phyloP scores from a whole-genome alignment of 2,888 invertebrate genomes.

The Capitulum mitella region DNA sequence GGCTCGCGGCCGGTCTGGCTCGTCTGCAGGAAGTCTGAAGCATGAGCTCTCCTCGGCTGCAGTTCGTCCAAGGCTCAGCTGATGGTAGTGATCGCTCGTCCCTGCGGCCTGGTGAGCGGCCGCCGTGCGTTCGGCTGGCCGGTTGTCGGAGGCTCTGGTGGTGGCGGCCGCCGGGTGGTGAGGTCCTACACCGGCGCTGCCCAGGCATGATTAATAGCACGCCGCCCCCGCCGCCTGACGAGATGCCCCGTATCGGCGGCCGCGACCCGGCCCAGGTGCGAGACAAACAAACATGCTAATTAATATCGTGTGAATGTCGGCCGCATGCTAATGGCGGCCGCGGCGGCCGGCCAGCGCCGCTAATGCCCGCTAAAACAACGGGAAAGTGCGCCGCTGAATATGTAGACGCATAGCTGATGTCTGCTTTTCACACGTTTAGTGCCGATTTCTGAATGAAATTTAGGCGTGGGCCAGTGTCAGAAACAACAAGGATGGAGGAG shows the following conservation, averaged over 20 bases:
- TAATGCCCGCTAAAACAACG: conserved; percentile 12
- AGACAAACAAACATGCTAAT: conserved; percentile 9
- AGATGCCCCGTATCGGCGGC: background rate
- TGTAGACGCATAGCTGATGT: background rate
- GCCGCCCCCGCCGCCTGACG: background rate
- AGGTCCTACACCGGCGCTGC: no score
- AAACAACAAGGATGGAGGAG: no score
- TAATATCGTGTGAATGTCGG: background rate
- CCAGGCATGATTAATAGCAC: background rate
- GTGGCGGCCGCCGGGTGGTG: background rate
- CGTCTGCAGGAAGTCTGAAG: no score
- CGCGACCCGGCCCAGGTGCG: background rate
- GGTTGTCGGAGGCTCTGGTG: background rate
- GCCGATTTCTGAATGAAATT: background rate
- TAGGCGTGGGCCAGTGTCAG: background rate
- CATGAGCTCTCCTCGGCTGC: no score
- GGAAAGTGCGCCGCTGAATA: background rate
- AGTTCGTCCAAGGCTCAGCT: no score
- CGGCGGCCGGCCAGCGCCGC: background rate
- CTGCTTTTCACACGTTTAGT: background rate
- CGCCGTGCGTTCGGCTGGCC: background rate
- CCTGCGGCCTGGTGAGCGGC: no score
- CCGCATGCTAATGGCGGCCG: background rate
- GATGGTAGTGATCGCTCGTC: no score
- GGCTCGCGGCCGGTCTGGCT: no score